phyloP scores from a whole-genome alignment of 2,797 vertebrate genomes.

The Danio choprae region DNA sequence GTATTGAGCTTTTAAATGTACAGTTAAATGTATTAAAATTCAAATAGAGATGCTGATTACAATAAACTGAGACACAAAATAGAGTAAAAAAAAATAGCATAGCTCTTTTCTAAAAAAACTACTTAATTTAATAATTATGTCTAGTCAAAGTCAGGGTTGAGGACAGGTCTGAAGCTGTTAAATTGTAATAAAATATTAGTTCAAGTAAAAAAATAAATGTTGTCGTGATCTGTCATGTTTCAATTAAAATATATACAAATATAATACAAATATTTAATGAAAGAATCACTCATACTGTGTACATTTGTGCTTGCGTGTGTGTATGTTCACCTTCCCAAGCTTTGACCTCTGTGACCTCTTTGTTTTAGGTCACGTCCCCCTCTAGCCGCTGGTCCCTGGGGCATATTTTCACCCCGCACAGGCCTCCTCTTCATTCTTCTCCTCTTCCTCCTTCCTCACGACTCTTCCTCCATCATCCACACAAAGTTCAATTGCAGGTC shows the following conservation, averaged over 20 bases:
- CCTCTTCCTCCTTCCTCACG: conserved; percentile 75
- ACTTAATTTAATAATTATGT: too few relatives aligned
- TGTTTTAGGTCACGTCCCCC: conserved; percentile 77
- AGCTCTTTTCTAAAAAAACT: too few relatives aligned
- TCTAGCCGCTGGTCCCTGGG: conserved; percentile 82
- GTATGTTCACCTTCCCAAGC: conserved; percentile 35
- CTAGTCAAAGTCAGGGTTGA: too few relatives aligned
- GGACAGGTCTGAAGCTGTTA: too few relatives aligned
- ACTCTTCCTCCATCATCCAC: conserved; percentile 78
- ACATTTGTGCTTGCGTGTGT: not conserved
- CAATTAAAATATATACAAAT: too few relatives aligned
- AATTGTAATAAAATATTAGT: too few relatives aligned
- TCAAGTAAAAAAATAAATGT: too few relatives aligned
- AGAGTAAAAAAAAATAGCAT: too few relatives aligned
- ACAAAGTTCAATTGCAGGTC: conserved; percentile 81
- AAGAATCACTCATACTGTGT: not conserved
- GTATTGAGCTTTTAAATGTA: too few relatives aligned
- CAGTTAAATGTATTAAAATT: too few relatives aligned
- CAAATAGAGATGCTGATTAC: too few relatives aligned
- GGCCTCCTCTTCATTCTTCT: conserved; percentile 81
- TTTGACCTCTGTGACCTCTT: conserved; percentile 77
- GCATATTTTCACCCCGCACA: conserved; percentile 82
- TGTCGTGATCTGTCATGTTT: not conserved
- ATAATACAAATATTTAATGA: not conserved
- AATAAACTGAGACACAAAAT: too few relatives aligned